Evolutionary conservation across 1,140 invertebrate genomes (phyloP), one percentile per base, ranked within the genome.

Genomic region (Pogonomyrmex californicus): DNA sequence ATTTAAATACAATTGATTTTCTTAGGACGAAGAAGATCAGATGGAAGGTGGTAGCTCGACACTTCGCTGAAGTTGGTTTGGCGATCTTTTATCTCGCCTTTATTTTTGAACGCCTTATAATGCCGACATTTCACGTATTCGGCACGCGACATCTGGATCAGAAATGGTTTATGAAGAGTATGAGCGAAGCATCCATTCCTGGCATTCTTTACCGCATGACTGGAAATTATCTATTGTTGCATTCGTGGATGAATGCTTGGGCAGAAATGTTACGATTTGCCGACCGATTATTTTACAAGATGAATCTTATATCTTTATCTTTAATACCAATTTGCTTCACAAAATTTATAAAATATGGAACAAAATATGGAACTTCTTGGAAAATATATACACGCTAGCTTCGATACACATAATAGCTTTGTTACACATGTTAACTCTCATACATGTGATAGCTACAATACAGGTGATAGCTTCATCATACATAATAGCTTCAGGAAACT

Each of bases 201-300:
- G 97, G 97, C 2, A 96, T 97, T 0, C 94, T 98, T 4, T 96
- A 97, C 0, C 96, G 98, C 44, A 93, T 99, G 3, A 96, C 97
- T 75, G 97, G 96, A 7, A 99, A 99, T 94, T 99, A 98, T 95
- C 96, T 97, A 66, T 95, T 99, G 1, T 94, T 99, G 1, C 98
- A 99, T 93, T 97, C 97, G 0, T 99, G 98, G 98, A 96, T 98
- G 91, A 99, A 99, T 95, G 97, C 97, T 9, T 98, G 97, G 92
- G 98, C 98, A 3, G 98, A 99, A 95, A 96, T 99, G 94, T 91
- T 99, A 10, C 96, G 96, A 66, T 99, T 99, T 95, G 98, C 97
- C 5, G 98, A 99, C 94, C 95, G 98, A 82, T 96, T 97, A 90
- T 98, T 98, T 94, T 98, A 98, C 92, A 97, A 97, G 95, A 97